phyloP scores from a whole-genome alignment of 2,797 vertebrate species.

The Myotis myotis region DNA sequence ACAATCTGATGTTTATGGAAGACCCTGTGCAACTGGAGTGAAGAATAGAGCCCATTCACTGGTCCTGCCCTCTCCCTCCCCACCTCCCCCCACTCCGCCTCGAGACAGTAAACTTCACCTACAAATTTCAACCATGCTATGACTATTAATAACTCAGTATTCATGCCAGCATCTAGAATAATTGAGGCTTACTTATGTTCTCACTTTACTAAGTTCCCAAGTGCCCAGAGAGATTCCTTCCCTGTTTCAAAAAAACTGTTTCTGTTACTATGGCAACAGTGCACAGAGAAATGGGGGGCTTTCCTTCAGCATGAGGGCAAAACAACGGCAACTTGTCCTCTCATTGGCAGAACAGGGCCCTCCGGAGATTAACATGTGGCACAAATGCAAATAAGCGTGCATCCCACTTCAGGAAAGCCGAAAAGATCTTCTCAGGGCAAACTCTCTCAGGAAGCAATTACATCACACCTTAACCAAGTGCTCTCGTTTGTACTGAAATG shows the following conservation, averaged over 20 bases:
- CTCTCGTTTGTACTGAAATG: background rate
- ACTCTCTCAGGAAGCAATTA: background rate
- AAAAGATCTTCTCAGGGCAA: background rate
- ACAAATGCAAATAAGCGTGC: background rate
- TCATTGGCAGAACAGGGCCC: background rate
- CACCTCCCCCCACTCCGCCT: accelerated
- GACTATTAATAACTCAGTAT: constrained; percentile 53
- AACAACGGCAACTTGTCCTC: constrained; percentile 16
- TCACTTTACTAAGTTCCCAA: constrained; percentile 59
- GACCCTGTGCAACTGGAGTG: background rate
- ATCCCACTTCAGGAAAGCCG: background rate
- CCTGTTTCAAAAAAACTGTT: constrained; percentile 56
- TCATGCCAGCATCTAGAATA: background rate
- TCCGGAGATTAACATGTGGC: background rate
- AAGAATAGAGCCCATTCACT: background rate
- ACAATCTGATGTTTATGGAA: background rate
- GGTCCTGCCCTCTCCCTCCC: background rate
- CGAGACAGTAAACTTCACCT: constrained; percentile 4
- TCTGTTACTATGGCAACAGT: constrained; percentile 62
- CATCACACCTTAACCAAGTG: background rate
- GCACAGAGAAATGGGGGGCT: background rate
- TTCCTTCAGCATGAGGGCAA: constrained; percentile 15
- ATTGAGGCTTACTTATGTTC: constrained; percentile 49
- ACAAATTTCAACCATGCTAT: background rate
- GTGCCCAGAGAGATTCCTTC: constrained; percentile 53